phyloP scores from a whole-genome alignment of 2,888 invertebrate genomes.

The Salticus scenicus region DNA sequence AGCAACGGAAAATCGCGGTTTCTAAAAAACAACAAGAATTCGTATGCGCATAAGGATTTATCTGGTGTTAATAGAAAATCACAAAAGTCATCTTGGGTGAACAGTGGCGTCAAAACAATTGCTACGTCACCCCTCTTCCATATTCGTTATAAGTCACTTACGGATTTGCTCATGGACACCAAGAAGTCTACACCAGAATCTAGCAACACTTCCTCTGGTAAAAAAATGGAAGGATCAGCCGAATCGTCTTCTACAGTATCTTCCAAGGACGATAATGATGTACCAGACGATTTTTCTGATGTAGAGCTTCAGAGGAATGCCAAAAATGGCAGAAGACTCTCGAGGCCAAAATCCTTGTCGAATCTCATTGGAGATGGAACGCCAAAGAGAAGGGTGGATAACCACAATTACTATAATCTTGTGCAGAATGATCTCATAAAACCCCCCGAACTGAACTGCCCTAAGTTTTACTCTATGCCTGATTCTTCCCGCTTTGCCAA shows the following conservation, averaged over 20 bases:
- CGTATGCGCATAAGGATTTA: slow-evolving; percentile 31
- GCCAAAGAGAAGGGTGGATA: slow-evolving; percentile 63
- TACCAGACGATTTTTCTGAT: slow-evolving; percentile 38
- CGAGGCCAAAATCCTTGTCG: slow-evolving; percentile 89
- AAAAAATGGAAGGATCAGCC: slow-evolving; percentile 85
- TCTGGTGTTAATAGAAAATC: slow-evolving; percentile 40
- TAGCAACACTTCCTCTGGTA: slow-evolving; percentile 87
- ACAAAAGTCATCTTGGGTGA: slow-evolving; percentile 46
- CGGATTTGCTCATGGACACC: slow-evolving; percentile 78
- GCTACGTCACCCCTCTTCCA: slow-evolving; percentile 85
- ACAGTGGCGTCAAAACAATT: slow-evolving; percentile 64
- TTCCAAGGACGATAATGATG: slow-evolving; percentile 74
- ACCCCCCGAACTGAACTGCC: slow-evolving; percentile 45
- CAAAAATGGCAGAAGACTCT: slow-evolving; percentile 82
- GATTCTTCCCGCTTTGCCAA: slow-evolving; percentile 51
- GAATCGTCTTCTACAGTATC: slow-evolving; percentile 77
- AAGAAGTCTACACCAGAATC: slow-evolving; percentile 83
- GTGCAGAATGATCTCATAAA: slow-evolving; percentile 68
- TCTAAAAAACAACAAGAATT: slow-evolving; percentile 80
- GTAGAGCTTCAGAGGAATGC: slow-evolving; percentile 65
- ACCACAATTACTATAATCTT: slow-evolving; percentile 63
- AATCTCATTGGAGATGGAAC: slow-evolving; percentile 81
- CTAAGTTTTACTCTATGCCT: slow-evolving; percentile 54
- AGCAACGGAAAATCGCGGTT: slow-evolving; percentile 46
- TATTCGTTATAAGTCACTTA: slow-evolving; percentile 80